Percentiles rank a stretch among this genome's conserved stretches.
phyloP scores from a whole-genome alignment of 2,113 vertebrate species.

The Anser cygnoides region DNA sequence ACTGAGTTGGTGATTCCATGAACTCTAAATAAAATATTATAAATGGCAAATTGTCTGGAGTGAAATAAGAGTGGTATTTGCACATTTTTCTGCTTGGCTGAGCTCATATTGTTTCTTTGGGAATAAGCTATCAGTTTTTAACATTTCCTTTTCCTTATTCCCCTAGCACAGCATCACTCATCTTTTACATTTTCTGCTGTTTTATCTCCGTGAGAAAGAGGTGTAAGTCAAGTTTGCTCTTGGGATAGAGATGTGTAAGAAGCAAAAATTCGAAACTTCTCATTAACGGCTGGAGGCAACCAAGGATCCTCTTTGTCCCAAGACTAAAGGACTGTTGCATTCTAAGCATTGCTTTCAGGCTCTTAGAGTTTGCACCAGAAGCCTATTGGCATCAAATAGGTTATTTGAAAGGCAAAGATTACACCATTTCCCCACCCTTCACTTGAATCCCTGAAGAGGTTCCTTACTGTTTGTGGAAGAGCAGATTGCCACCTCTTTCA shows the following conservation, averaged over 20 bases:
- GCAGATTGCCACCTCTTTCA: background rate
- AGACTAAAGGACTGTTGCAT: constrained; percentile 45
- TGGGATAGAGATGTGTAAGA: constrained; percentile 48
- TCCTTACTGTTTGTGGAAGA: background rate
- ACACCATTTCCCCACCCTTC: background rate
- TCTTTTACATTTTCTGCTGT: constrained; percentile 46
- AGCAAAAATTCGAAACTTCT: constrained; percentile 70
- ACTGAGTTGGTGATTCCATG: constrained; percentile 4
- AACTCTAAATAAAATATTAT: constrained; percentile 68
- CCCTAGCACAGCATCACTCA: constrained; percentile 44
- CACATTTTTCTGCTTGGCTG: constrained; percentile 58
- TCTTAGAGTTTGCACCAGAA: constrained; percentile 5
- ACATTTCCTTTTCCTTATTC: constrained; percentile 67
- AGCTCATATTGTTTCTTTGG: constrained; percentile 67
- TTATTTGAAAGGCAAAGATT: background rate
- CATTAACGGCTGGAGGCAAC: constrained; percentile 49
- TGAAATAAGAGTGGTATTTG: constrained; percentile 70
- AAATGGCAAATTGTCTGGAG: constrained; percentile 54
- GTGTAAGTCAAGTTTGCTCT: constrained; percentile 73
- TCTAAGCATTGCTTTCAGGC: constrained; percentile 30
- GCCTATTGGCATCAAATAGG: background rate
- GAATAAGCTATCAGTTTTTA: constrained; percentile 69
- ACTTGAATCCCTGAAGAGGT: background rate
- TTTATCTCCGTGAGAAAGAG: constrained; percentile 33
- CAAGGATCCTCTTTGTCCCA: constrained; percentile 2